Base-by-base conservation (phyloP, 37 sponge, comb jelly and placozoan genomes). In the Aplysina aerophoba region DNA sequence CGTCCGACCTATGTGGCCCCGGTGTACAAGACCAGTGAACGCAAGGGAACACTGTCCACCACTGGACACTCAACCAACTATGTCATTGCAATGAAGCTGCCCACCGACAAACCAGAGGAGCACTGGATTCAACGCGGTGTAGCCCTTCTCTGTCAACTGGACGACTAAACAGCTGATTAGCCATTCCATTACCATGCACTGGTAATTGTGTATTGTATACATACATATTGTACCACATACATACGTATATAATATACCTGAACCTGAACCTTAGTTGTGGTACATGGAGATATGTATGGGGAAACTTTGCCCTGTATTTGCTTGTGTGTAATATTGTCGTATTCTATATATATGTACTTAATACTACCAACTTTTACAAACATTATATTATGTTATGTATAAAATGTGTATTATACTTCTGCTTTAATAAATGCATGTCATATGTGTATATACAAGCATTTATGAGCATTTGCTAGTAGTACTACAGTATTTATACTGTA, bases 31-130 rank as follows among this genome's bases (percentile, higher is more conserved):
- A 99, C 99, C 53, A 99, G 99, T 85, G 99, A 99, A 73, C 86
- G 99, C 3, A 56, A 97, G 33, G 99, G 99, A 33, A 92, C 92
- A 20, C 92, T 99, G 64, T 99, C 99, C 30, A 99, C 99, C 16
- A 99, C 99, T 28, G 99, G 99, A 17, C 99, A 99, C 86, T 99
- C 99, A 25, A 99, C 99, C 24, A 99, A 99, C 91, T 99, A 95
- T 86, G 99, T 99, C 24, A 87, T 99, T 25, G 97, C 89, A 41
- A 97, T 97, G 90, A 97, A 92, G 73, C 50, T 99, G 16, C 94
- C 94, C 14, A 89, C 97, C 12, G 96, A 99, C 80, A 90, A 90
- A 73, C 97, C 97, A 50, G 90, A 93, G 81, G 85, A 97, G 71
- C 99, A 99, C 88, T 99, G 99, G 99, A 88, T 99, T 19, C 89